These are phyloP conservation scores for Salvator merianae DNA, from an alignment of 2,113 vertebrate genomes.

Conservation along the genomic window DNA sequence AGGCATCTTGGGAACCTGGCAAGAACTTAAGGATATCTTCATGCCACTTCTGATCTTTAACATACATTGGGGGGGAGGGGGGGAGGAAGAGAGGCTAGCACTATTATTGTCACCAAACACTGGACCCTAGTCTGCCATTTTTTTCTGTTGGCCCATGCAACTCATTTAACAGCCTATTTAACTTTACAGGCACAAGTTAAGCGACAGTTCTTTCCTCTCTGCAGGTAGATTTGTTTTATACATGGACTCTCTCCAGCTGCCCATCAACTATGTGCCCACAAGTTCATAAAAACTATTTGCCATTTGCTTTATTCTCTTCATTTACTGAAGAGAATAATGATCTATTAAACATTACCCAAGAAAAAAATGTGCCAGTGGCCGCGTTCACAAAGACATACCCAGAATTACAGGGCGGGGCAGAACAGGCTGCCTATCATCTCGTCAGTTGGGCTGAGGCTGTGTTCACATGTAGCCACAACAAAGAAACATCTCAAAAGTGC, in stretches of 20 bases:
- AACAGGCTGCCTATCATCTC: not conserved
- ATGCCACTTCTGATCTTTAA: not conserved
- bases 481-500: too few relatives aligned
- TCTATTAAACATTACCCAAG: not conserved
- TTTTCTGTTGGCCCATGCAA: not conserved
- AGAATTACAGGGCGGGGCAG: not conserved
- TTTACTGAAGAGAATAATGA: not conserved
- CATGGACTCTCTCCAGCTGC: not conserved
- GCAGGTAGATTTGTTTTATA: not conserved
- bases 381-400: not conserved
- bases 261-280: not conserved
- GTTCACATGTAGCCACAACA: not conserved
- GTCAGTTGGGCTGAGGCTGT: not conserved
- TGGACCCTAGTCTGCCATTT: not conserved
- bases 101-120: not conserved
- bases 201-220: too few relatives aligned
- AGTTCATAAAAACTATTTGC: not conserved
- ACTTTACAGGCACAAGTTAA: not conserved
- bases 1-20: not conserved
- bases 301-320: not conserved
- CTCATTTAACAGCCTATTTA: not conserved
- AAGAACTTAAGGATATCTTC: not conserved
- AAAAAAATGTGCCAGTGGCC: too few relatives aligned
- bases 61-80: not conserved
- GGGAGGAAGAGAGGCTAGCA: not conserved